Percentiles rank a stretch among this genome's conserved stretches.
Conservation (phyloP, 2,888 invertebrate species). For the Eumacrocentrus americanus region DNA sequence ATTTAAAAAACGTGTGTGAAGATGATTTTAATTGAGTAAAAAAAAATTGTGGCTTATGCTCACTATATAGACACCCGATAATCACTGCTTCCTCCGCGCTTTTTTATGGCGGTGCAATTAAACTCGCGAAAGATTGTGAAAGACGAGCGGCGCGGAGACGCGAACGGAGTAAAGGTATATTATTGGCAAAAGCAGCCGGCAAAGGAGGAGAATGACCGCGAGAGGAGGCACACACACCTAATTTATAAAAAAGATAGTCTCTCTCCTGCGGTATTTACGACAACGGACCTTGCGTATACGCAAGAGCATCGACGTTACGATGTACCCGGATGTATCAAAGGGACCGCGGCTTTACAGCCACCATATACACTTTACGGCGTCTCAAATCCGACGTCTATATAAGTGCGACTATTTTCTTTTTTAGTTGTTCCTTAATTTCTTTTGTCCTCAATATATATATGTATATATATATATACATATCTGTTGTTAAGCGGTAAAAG, state of each 20-base stretch:
- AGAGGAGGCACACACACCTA: slow-evolving; percentile 22
- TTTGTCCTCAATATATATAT: background rate
- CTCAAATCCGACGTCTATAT: slow-evolving; percentile 58
- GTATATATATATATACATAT: slow-evolving; percentile 7
- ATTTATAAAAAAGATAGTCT: slow-evolving; percentile 33
- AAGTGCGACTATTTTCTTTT: slow-evolving; percentile 26
- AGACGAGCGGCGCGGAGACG: background rate
- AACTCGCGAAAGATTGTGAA: slow-evolving; percentile 26
- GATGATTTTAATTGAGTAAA: too few relatives aligned
- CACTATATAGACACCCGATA: background rate
- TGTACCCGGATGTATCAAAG: slow-evolving; percentile 52
- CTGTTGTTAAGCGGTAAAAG: too few relatives aligned
- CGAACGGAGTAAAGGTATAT: slow-evolving; percentile 1
- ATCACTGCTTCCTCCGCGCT: slow-evolving; percentile 30
- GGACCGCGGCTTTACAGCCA: slow-evolving; percentile 51
- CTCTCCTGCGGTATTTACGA: slow-evolving; percentile 52
- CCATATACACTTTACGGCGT: slow-evolving; percentile 56
- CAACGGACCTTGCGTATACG: slow-evolving; percentile 32
- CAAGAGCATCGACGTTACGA: slow-evolving; percentile 33
- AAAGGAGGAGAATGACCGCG: slow-evolving; percentile 4
- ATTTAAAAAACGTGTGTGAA: too few relatives aligned
- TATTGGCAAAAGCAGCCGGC: slow-evolving; percentile 15
- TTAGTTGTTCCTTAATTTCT: slow-evolving; percentile 2
- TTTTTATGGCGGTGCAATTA: slow-evolving; percentile 47
- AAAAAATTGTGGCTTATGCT: too few relatives aligned